phyloP scores from a whole-genome alignment of 2,113 vertebrate genomes.

The Mus spicilegus region DNA sequence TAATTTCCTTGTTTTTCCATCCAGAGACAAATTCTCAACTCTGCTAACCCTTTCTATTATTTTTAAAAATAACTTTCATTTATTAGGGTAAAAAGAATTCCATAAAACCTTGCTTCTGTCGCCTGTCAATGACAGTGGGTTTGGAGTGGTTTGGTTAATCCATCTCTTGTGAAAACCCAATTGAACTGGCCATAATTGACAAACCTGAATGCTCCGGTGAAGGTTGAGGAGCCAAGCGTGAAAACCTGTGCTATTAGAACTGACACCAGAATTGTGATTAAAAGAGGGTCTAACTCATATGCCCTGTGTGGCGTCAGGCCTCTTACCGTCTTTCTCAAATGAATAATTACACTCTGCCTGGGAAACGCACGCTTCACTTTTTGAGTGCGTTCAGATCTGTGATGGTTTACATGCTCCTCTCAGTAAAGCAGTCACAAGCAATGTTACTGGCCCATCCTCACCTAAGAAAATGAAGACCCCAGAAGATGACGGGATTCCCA shows the following conservation, averaged over 20 bases:
- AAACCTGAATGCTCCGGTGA: not conserved
- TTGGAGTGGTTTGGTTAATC: not conserved
- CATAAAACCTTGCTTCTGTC: not conserved
- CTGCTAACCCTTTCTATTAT: not conserved
- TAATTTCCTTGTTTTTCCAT: not conserved
- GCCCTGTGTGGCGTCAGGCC: not conserved
- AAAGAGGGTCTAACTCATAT: not conserved
- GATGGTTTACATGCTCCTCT: not conserved
- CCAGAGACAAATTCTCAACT: not conserved
- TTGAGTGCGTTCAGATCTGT: not conserved
- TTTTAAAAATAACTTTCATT: not conserved
- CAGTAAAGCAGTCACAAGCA: not conserved
- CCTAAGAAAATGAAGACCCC: not conserved
- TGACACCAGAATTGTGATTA: conserved; percentile 7
- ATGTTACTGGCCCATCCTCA: not conserved
- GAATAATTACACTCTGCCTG: not conserved
- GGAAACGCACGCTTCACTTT: not conserved
- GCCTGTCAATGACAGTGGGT: not conserved
- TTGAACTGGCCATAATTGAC: not conserved
- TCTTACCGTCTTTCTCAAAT: not conserved
- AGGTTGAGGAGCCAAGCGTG: not conserved
- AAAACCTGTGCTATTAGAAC: not conserved
- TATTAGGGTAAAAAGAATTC: not conserved
- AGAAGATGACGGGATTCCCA: not conserved
- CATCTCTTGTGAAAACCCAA: conserved; percentile 32